Evolutionary conservation across 2,888 invertebrate species (phyloP).

Genomic region (Cephus rjabovi): DNA sequence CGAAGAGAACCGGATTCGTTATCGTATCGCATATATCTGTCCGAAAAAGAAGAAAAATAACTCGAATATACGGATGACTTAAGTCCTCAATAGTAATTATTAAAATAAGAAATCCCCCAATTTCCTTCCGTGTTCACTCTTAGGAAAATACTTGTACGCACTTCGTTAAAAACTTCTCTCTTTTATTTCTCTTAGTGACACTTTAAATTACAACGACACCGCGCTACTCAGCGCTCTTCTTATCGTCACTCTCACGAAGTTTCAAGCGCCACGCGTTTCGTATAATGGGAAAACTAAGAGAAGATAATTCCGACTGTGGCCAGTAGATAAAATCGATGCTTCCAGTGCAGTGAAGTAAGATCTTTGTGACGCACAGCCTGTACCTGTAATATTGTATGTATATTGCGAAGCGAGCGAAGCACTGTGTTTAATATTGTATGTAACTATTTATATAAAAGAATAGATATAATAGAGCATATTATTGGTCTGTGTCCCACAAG

Average conservation of each 20-base stretch:
- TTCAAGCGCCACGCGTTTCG: not conserved
- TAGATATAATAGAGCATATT: conserved; percentile 29
- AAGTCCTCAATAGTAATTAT: not conserved
- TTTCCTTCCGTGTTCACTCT: not conserved
- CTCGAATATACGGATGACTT: not conserved
- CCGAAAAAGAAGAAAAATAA: not conserved
- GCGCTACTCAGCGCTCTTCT: not conserved
- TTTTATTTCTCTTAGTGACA: not conserved
- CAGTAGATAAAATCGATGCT: conserved; percentile 43
- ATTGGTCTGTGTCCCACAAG: conserved; percentile 37
- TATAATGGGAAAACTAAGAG: not conserved
- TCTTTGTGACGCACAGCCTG: conserved; percentile 37
- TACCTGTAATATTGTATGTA: conserved; percentile 52
- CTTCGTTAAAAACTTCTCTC: not conserved
- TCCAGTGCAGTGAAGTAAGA: conserved; percentile 42
- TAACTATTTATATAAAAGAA: conserved; percentile 48
- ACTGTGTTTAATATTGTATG: conserved; percentile 45
- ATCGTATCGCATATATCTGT: not conserved
- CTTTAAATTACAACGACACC: not conserved
- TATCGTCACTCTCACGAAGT: not conserved
- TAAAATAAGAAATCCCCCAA: not conserved
- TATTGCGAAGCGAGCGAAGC: conserved; percentile 40
- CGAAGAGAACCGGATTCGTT: not conserved
- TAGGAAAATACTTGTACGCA: not conserved
- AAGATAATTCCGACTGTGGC: conserved; percentile 27